These are phyloP conservation scores for Zoroaster sp. DNA, from an alignment of 53 echinoderm and acorn worm genomes.

Conservation along the genomic window DNA sequence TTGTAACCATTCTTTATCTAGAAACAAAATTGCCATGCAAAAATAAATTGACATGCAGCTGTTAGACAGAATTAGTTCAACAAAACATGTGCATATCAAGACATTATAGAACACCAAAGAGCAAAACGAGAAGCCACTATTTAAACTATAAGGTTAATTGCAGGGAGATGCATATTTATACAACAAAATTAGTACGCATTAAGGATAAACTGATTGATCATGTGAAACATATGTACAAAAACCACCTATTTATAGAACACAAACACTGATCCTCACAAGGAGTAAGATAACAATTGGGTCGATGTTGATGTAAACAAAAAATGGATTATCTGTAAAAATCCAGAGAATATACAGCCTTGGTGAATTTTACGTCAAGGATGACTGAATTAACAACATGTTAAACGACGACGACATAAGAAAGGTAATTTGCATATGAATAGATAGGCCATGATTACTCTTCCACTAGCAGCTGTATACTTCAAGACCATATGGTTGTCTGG, in stretches of 20 bases:
- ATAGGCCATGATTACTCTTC: background rate
- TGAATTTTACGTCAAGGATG: constrained; percentile 36
- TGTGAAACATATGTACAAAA: too few species aligned
- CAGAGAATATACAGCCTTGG: background rate
- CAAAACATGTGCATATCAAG: too few species aligned
- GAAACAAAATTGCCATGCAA: too few species aligned
- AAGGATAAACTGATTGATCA: too few species aligned
- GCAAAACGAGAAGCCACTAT: too few species aligned
- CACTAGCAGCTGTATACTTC: constrained; percentile 39
- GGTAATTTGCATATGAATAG: constrained; percentile 53
- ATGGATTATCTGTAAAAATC: background rate
- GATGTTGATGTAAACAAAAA: background rate
- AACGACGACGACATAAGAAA: constrained; percentile 3
- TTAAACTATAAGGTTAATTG: too few species aligned
- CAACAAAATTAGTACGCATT: too few species aligned
- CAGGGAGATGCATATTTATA: too few species aligned
- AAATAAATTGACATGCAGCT: too few species aligned
- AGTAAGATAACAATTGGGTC: background rate
- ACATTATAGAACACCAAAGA: too few species aligned
- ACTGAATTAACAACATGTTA: constrained; percentile 17
- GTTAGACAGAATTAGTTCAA: too few species aligned
- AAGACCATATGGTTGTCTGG: constrained; percentile 58
- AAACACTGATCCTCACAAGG: background rate
- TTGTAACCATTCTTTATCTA: too few species aligned
- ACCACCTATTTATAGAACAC: background rate